phyloP scores from a whole-genome alignment of 2,113 vertebrate species.

The Lampris megalopsis region DNA sequence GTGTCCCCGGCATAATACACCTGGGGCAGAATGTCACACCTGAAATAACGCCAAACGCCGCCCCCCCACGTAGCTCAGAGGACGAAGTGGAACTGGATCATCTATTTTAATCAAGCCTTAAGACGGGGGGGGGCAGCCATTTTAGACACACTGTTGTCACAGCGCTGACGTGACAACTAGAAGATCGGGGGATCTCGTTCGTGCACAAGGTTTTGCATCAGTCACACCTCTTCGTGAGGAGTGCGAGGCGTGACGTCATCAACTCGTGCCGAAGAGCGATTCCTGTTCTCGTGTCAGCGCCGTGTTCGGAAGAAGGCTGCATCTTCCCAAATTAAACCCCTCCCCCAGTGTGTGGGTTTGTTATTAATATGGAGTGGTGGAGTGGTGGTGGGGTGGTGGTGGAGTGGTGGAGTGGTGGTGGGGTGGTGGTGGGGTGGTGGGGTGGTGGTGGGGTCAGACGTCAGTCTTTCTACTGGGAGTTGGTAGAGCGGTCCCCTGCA shows the following conservation, averaged over 20 bases:
- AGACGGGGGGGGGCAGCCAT: neutral
- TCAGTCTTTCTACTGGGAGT: neutral
- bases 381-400: no score
- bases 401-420: no score
- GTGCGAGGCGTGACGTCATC: constrained; percentile 72
- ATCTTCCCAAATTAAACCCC: neutral
- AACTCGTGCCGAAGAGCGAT: constrained; percentile 50
- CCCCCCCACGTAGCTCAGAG: no score
- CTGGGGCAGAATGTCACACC: no score
- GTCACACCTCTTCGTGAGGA: constrained; percentile 72
- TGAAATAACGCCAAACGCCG: no score
- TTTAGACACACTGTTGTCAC: neutral
- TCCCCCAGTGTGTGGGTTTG: neutral
- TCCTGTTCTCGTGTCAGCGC: constrained; percentile 44
- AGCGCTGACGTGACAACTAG: constrained; percentile 31
- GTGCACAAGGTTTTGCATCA: constrained; percentile 51
- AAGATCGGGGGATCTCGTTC: constrained; percentile 31
- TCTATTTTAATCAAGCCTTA: no score
- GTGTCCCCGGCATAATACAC: no score
- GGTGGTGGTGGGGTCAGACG: no score
- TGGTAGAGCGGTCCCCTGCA: neutral
- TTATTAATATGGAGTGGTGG: neutral
- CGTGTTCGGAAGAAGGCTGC: neutral
- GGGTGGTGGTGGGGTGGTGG: no score
- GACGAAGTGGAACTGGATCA: no score